phyloP scores from a whole-genome alignment of 2,113 vertebrate species.

The Peromyscus leucopus region DNA sequence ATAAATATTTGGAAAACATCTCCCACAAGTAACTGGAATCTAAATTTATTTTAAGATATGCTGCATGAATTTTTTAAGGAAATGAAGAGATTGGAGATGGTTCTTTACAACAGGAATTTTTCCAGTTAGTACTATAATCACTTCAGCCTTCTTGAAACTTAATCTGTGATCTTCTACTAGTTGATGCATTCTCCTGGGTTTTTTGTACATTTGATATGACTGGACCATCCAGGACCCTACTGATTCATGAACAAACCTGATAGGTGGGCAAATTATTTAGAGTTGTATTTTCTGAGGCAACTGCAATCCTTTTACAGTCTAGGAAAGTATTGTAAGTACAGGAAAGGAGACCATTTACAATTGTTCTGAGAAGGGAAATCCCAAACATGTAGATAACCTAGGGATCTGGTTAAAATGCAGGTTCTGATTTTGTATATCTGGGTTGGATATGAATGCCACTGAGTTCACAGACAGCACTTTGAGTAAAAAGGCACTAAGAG shows the following conservation, averaged over 20 bases:
- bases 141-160: slow-evolving; percentile 21
- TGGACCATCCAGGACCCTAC: slow-evolving; percentile 28
- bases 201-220: slow-evolving; percentile 43
- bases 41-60: slow-evolving; percentile 56
- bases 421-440: not conserved
- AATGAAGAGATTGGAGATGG: slow-evolving; percentile 7
- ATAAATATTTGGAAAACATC: slow-evolving; percentile 68
- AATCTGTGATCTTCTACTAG: slow-evolving; percentile 7
- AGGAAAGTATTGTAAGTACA: slow-evolving; percentile 9
- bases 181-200: not conserved
- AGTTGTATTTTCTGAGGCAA: slow-evolving; percentile 41
- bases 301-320: not conserved
- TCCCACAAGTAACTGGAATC: not conserved
- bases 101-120: slow-evolving; percentile 5
- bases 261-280: slow-evolving; percentile 46
- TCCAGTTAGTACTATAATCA: not conserved
- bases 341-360: slow-evolving; percentile 50
- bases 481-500: not conserved
- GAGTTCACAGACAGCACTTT: not conserved
- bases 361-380: not conserved
- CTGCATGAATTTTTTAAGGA: slow-evolving; percentile 49
- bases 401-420: slow-evolving; percentile 22
- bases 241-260: slow-evolving; percentile 34
- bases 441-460: not conserved
- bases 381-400: not conserved